Evolutionary conservation across 2,797 vertebrate species (phyloP).

Genomic region (Adelosebastes latens): DNA sequence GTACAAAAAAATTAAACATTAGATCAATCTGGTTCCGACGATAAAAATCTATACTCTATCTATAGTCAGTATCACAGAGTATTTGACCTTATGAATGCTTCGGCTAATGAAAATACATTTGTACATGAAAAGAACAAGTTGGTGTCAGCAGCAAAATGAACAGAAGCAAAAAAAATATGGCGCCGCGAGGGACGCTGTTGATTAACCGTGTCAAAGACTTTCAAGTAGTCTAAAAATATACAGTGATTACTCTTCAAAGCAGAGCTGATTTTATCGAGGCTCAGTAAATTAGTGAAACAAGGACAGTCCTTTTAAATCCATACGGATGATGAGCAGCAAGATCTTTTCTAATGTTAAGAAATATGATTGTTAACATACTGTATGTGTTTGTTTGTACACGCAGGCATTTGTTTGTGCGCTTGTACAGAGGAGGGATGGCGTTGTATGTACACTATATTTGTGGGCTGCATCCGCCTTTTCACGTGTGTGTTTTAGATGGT

Average conservation of each 20-base stretch:
- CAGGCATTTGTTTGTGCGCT: slow-evolving; percentile 30
- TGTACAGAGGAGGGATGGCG: slow-evolving; percentile 33
- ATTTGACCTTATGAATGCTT: background rate
- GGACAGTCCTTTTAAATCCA: background rate
- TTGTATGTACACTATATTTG: slow-evolving; percentile 25
- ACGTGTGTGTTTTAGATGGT: slow-evolving; percentile 35
- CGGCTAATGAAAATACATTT: slow-evolving; percentile 6
- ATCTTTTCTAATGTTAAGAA: background rate
- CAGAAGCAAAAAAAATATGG: background rate
- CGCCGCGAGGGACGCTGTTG: slow-evolving; percentile 34
- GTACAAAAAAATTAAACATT: background rate
- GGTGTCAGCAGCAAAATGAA: background rate
- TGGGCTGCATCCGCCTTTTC: slow-evolving; percentile 47
- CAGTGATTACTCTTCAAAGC: slow-evolving; percentile 32
- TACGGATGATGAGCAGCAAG: background rate
- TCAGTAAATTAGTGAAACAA: background rate
- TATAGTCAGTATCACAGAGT: background rate
- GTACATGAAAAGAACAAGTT: slow-evolving; percentile 10
- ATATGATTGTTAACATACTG: slow-evolving; percentile 4
- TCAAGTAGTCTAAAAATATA: slow-evolving; percentile 43
- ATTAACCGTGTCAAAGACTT: slow-evolving; percentile 53
- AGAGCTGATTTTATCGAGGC: slow-evolving; percentile 17
- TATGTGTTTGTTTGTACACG: background rate
- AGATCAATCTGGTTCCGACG: background rate
- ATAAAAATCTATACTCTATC: background rate